Conservation (phyloP, 2,888 invertebrate species). For the Eumacrocentrus americanus region DNA sequence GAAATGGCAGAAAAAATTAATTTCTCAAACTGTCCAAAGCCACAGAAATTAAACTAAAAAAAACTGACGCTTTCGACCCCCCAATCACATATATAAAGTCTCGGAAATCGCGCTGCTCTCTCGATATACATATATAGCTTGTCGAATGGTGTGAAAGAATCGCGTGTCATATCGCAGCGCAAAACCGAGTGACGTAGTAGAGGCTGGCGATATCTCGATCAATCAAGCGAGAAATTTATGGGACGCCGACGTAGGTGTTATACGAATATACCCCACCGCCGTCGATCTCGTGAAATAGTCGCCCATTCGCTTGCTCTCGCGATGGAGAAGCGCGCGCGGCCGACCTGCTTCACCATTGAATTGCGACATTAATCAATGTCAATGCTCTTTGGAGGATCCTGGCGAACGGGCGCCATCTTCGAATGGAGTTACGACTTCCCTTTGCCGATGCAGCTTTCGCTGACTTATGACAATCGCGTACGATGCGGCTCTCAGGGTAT, state of each 20-base stretch:
- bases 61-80: too few relatives aligned
- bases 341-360: conserved; percentile 39
- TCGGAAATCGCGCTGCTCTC: background rate
- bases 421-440: conserved; percentile 29
- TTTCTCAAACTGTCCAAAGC: too few relatives aligned
- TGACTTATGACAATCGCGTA: conserved; percentile 28
- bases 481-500: background rate
- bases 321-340: conserved; percentile 7
- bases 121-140: too few relatives aligned
- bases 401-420: conserved; percentile 9
- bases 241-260: conserved; percentile 28
- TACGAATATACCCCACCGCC: conserved; percentile 21
- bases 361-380: conserved; percentile 48
- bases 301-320: background rate
- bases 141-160: conserved; percentile 2
- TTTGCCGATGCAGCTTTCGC: conserved; percentile 20
- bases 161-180: background rate
- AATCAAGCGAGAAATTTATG: conserved; percentile 37
- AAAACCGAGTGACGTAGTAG: background rate
- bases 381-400: conserved; percentile 25
- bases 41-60: too few relatives aligned
- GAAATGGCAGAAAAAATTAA: too few relatives aligned
- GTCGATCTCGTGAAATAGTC: conserved; percentile 24
- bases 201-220: conserved; percentile 29
- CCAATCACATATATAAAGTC: too few relatives aligned